These are phyloP conservation scores for Drosophila prolongata DNA, from an alignment of 2,888 invertebrate genomes.

Conservation along the genomic window DNA sequence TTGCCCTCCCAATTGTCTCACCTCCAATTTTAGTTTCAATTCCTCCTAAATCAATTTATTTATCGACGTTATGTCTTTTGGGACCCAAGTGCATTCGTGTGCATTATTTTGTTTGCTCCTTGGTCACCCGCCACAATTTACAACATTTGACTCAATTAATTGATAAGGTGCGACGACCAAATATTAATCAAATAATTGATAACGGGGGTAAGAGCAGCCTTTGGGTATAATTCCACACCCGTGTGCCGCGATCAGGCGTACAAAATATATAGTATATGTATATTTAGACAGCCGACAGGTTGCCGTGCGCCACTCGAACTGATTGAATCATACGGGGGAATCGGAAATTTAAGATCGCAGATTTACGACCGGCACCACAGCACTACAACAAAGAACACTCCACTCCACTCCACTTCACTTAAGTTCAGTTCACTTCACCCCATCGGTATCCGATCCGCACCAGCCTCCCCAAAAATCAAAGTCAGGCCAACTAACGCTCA, in stretches of 20 bases:
- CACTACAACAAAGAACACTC: neutral
- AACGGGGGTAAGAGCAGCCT: conserved; percentile 17
- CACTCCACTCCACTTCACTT: conserved; percentile 9
- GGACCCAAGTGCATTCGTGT: conserved; percentile 10
- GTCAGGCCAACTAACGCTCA: neutral
- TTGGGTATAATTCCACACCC: conserved; percentile 29
- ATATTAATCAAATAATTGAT: conserved; percentile 54
- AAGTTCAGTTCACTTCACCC: neutral
- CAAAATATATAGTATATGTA: conserved; percentile 4
- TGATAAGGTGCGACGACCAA: conserved; percentile 39
- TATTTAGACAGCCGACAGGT: conserved; percentile 34
- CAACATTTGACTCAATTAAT: conserved; percentile 51
- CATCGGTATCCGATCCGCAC: neutral
- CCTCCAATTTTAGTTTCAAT: neutral
- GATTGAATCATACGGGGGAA: conserved; percentile 33
- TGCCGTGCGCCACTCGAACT: conserved; percentile 34
- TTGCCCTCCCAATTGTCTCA: conserved; percentile 4
- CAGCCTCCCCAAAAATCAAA: conserved; percentile 8
- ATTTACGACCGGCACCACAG: conserved; percentile 18
- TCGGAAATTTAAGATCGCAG: conserved; percentile 17
- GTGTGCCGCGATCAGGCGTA: conserved; percentile 8
- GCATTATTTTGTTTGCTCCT: conserved; percentile 14
- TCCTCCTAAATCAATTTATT: conserved; percentile 1
- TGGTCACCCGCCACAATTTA: conserved; percentile 32
- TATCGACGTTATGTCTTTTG: conserved; percentile 8